phyloP scores from a whole-genome alignment of 2,797 vertebrate genomes.

The Chelon auratus region DNA sequence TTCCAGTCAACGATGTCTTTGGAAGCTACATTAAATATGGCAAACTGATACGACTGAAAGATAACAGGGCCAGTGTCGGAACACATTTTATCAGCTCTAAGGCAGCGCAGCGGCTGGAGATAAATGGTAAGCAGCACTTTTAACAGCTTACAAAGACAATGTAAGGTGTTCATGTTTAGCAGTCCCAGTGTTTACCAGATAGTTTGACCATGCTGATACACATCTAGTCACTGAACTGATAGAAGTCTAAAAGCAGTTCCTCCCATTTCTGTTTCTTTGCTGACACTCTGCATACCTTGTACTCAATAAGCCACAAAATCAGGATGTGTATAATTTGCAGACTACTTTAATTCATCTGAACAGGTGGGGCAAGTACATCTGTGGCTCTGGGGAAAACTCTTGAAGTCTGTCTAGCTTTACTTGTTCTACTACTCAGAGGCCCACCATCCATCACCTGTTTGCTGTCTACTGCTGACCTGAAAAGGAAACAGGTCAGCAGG shows the following conservation, averaged over 20 bases:
- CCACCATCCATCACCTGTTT: too few relatives aligned
- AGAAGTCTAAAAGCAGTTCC: not conserved
- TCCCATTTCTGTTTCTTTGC: conserved; percentile 1
- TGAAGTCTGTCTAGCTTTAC: conserved; percentile 16
- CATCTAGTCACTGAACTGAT: not conserved
- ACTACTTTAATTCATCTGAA: conserved; percentile 1
- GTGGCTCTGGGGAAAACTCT: too few relatives aligned
- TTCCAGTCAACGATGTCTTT: not conserved
- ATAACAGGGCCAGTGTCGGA: too few relatives aligned
- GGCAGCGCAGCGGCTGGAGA: not conserved
- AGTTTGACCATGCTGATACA: too few relatives aligned
- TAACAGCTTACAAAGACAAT: not conserved
- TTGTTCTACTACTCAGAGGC: not conserved
- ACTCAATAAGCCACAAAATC: conserved; percentile 19
- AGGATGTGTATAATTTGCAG: not conserved
- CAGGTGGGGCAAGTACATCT: conserved; percentile 8
- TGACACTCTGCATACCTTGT: not conserved
- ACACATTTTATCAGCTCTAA: too few relatives aligned
- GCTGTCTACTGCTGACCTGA: conserved; percentile 34
- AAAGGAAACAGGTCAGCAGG: conserved; percentile 25
- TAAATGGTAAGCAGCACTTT: not conserved
- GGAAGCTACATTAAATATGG: not conserved
- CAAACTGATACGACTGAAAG: not conserved
- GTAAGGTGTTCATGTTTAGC: not conserved
- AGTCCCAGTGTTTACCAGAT: not conserved